A percentile compares a stretch with the other conserved stretches of the same genome.
phyloP scores from a whole-genome alignment of 2,113 vertebrate species.

The Cnemophilus loriae region DNA sequence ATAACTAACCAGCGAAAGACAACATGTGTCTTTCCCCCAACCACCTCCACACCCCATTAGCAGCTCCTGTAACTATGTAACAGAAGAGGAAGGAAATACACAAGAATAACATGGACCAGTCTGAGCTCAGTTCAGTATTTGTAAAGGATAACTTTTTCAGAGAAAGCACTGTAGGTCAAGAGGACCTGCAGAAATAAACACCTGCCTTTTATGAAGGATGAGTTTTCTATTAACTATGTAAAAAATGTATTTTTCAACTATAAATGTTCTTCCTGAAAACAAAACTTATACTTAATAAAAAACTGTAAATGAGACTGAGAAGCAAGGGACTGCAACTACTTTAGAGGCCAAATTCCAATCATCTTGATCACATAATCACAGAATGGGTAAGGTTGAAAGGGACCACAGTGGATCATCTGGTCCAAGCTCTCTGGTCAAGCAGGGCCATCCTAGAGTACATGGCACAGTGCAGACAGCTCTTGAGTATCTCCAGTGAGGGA shows the following conservation, averaged over 20 bases:
- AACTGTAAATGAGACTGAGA: not conserved
- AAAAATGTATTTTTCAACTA: not conserved
- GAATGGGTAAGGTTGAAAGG: not conserved
- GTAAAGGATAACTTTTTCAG: not conserved
- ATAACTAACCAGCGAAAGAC: not conserved
- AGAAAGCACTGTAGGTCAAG: not conserved
- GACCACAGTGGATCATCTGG: not conserved
- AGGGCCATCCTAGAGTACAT: not conserved
- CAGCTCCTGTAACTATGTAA: not conserved
- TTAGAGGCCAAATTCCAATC: not conserved
- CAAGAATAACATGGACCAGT: not conserved
- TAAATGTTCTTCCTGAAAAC: not conserved
- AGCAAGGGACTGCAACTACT: not conserved
- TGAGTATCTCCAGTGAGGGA: not conserved
- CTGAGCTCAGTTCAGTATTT: not conserved
- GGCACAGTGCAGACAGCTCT: not conserved
- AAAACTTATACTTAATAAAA: not conserved
- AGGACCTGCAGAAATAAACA: not conserved
- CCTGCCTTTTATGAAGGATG: accelerated
- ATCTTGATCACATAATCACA: not conserved
- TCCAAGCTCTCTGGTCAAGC: not conserved
- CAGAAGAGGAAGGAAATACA: not conserved
- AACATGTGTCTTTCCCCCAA: not conserved
- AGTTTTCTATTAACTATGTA: not conserved
- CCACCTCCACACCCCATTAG: not conserved